phyloP scores from a whole-genome alignment of 2,797 vertebrate genomes.

The Clarias fuscus region DNA sequence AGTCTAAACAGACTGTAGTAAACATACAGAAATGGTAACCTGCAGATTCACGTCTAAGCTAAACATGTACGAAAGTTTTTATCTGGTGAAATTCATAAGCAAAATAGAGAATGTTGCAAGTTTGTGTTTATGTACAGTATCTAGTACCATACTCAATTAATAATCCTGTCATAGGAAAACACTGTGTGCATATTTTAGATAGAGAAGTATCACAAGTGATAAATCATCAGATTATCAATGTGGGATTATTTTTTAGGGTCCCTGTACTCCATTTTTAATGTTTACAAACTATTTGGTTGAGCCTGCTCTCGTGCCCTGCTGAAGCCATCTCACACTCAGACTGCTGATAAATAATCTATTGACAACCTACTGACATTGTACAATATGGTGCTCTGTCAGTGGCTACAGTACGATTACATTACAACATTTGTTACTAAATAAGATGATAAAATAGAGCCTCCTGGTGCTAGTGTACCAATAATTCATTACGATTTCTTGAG shows the following conservation, averaged over 20 bases:
- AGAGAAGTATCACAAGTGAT: neutral
- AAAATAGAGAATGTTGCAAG: too few relatives aligned
- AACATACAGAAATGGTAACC: neutral
- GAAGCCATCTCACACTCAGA: neutral
- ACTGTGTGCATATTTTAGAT: too few relatives aligned
- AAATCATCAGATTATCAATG: neutral
- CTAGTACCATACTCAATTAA: too few relatives aligned
- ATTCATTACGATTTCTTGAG: neutral
- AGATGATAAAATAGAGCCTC: neutral
- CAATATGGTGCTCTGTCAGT: neutral
- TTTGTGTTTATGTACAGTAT: neutral
- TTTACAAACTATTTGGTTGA: neutral
- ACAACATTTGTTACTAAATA: neutral
- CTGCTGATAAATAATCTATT: too few relatives aligned
- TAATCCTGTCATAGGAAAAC: neutral
- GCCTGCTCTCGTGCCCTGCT: too few relatives aligned
- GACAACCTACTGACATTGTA: neutral
- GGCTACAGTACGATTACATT: neutral
- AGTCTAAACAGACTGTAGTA: neutral
- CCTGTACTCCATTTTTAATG: neutral
- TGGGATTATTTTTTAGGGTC: too few relatives aligned
- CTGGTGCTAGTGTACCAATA: neutral
- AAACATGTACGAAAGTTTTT: neutral
- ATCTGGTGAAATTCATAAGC: neutral
- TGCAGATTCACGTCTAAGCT: neutral